These are phyloP conservation scores for Heliconius congener DNA, from an alignment of 1,140 invertebrate genomes.

Conservation along the genomic window DNA sequence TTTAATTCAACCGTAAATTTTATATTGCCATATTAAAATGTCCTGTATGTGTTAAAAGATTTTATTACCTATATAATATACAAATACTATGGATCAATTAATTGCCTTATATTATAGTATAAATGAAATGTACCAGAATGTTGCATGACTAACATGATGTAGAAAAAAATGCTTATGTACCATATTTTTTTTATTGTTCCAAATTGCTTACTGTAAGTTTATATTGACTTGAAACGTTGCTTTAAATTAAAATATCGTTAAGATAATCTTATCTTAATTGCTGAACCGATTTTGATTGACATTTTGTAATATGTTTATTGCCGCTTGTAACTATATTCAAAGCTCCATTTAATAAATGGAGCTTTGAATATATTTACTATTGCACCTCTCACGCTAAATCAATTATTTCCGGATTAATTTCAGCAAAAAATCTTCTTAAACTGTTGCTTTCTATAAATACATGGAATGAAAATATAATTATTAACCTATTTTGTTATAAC, in stretches of 20 bases:
- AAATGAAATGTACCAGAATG: slow-evolving; percentile 28
- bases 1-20: background rate
- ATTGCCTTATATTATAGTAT: background rate
- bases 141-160: slow-evolving; percentile 29
- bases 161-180: slow-evolving; percentile 19
- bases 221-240: background rate
- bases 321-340: background rate
- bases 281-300: slow-evolving; percentile 18
- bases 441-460: background rate
- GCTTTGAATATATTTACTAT: slow-evolving; percentile 24
- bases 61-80: background rate
- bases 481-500: background rate
- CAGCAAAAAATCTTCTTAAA: no score
- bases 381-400: slow-evolving; percentile 22
- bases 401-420: background rate
- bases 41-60: background rate
- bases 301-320: background rate
- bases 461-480: background rate
- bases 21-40: slow-evolving; percentile 5
- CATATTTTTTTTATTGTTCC: background rate
- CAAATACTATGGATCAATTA: background rate
- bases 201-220: slow-evolving; percentile 26
- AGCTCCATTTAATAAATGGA: background rate
- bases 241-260: slow-evolving; percentile 6
- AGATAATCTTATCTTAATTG: slow-evolving; percentile 24